Base-by-base conservation (phyloP, 1,140 invertebrate species). In the Meloidogyne floridensis region DNA sequence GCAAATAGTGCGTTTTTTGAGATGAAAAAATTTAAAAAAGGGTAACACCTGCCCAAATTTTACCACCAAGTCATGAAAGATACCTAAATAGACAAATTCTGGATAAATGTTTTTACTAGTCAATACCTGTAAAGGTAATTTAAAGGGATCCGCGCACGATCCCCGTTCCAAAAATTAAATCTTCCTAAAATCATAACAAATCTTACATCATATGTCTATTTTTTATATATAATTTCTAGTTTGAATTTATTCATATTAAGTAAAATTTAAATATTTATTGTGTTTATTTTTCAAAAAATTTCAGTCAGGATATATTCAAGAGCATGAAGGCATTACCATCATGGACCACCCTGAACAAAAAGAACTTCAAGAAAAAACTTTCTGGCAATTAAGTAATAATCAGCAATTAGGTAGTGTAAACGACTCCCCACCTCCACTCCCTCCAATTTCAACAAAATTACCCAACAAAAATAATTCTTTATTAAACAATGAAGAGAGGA, bases 331-430 rank as follows among this genome's bases (percentile, higher is more conserved):
- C 0, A 54, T 54, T 0, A 65, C 15, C 7, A 65, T 65, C 18
- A 65, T 65, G 15, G 59, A 65, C n/a, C 1, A 15, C 1, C 5
- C 3, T 0, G 59, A 65, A 65, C n/a, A 11, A 6, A 65, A 65
- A 65, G n/a, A 65, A n/a, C n/a, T n/a, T 65, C 15, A 65, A 65
- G 59, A 65, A 65, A 65, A 65, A n/a, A 65, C n/a, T 65, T 65
- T 65, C 0, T 65, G 59, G 59, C 59, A 15, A 65, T n/a, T 65
- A 65, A 65, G 7, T 18, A 65, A 18, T 65, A 15, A 65, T n/a
- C 59, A n/a, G n/a, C 15, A 65, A 65, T n/a, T 65, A 65, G 5
- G 15, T 65, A 65, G 59, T 47, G 47, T 65, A 6, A 65, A 65
- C 15, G 59, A 65, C n/a, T 65, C 59, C 5, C 59, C 59, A 6